Evolutionary conservation across 2,888 invertebrate species (phyloP).

Genomic region (Biston betularia): DNA sequence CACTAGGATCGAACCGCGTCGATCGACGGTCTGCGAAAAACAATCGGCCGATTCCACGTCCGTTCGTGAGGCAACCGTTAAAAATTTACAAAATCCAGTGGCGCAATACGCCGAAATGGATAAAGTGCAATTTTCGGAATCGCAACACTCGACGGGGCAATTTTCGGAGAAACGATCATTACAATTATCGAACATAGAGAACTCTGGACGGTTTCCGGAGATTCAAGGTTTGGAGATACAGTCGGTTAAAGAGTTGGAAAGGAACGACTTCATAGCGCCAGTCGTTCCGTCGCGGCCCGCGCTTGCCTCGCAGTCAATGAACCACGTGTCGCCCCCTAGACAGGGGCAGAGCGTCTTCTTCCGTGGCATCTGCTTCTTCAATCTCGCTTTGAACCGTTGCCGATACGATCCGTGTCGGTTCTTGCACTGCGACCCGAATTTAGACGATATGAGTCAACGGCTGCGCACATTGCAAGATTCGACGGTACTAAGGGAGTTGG

Average conservation of each 20-base stretch:
- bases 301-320: background rate
- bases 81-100: background rate
- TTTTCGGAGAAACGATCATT: background rate
- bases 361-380: conserved; percentile 61
- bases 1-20: conserved; percentile 50
- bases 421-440: conserved; percentile 50
- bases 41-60: conserved; percentile 28
- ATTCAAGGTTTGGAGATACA: background rate
- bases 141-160: too few relatives aligned
- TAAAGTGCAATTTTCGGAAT: background rate
- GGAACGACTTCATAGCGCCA: background rate
- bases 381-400: conserved; percentile 57
- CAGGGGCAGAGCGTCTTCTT: conserved; percentile 52
- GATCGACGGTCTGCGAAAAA: conserved; percentile 16
- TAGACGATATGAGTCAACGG: conserved; percentile 39
- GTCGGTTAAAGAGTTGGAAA: background rate
- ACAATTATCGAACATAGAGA: background rate
- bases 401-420: conserved; percentile 56
- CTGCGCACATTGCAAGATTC: conserved; percentile 49
- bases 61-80: conserved; percentile 1
- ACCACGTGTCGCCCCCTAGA: background rate
- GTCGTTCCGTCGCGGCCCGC: background rate
- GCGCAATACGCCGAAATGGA: background rate
- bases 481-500: conserved; percentile 64
- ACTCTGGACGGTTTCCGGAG: background rate